These are phyloP conservation scores for Pammene aurita DNA, from an alignment of 2,888 invertebrate genomes.

Conservation along the genomic window DNA sequence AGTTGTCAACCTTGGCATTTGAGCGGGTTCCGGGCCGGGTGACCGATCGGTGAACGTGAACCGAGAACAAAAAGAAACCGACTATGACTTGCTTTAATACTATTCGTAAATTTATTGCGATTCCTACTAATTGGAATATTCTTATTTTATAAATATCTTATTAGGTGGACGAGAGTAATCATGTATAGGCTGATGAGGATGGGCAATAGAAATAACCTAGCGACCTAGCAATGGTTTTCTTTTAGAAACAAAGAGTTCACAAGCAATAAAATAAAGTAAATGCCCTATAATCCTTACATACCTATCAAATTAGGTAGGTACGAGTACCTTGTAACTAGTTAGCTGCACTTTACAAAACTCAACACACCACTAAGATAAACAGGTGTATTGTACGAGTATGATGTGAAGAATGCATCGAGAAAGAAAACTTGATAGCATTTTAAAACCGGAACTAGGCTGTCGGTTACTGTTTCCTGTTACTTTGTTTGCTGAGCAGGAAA, in stretches of 20 bases:
- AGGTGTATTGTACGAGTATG: neutral
- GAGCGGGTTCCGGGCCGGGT: conserved; percentile 76
- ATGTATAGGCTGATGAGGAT: no score
- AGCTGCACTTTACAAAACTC: no score
- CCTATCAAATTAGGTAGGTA: no score
- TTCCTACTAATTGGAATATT: neutral
- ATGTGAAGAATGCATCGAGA: neutral
- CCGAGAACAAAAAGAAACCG: conserved; percentile 57
- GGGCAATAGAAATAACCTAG: no score
- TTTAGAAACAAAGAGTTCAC: no score
- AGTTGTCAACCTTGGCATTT: conserved; percentile 84
- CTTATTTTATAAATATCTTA: neutral
- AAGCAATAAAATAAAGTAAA: no score
- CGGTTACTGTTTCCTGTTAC: conserved; percentile 28
- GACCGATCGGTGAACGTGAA: conserved; percentile 61
- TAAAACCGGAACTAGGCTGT: conserved; percentile 24
- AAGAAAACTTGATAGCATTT: conserved; percentile 27
- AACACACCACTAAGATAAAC: no score
- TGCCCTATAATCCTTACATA: no score
- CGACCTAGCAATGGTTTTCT: no score
- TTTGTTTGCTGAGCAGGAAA: conserved; percentile 22
- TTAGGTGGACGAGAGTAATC: no score
- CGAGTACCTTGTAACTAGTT: no score
- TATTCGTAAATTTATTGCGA: conserved; percentile 18
- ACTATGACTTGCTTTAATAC: conserved; percentile 30